A percentile compares a stretch with the other conserved stretches of the same genome.
These are phyloP conservation scores for Lytechinus pictus DNA, from an alignment of 35 echinoderm and acorn worm genomes.

Conservation along the genomic window DNA sequence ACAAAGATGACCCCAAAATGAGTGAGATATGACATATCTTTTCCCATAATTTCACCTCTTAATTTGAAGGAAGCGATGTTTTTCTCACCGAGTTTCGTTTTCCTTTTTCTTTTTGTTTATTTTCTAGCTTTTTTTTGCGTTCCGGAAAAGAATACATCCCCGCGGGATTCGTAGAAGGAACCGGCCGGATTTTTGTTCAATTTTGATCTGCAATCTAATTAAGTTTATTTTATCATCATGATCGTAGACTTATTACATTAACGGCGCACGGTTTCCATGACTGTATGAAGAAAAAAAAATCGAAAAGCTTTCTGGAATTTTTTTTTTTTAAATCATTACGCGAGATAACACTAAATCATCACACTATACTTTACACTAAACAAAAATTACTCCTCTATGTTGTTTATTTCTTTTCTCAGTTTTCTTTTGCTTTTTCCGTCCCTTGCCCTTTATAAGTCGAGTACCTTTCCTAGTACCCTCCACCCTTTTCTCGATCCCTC, in stretches of 20 bases:
- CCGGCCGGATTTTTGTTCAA: background rate
- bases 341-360: too few species aligned
- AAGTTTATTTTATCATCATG: background rate
- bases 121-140: background rate
- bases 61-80: background rate
- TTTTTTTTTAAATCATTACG: too few species aligned
- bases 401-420: too few species aligned
- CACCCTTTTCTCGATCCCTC: too few species aligned
- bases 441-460: too few species aligned
- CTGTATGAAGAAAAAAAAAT: too few species aligned
- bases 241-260: background rate
- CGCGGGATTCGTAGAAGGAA: background rate
- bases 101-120: background rate
- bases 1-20: background rate
- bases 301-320: too few species aligned
- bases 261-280: too few species aligned
- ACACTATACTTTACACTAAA: too few species aligned
- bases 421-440: too few species aligned
- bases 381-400: too few species aligned
- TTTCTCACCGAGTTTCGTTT: background rate
- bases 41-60: background rate
- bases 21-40: background rate
- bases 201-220: background rate
- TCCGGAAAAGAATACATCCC: background rate
- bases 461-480: too few species aligned